Base-by-base conservation (phyloP, 2,888 invertebrate genomes). In the Chrysolina oricalcia region DNA sequence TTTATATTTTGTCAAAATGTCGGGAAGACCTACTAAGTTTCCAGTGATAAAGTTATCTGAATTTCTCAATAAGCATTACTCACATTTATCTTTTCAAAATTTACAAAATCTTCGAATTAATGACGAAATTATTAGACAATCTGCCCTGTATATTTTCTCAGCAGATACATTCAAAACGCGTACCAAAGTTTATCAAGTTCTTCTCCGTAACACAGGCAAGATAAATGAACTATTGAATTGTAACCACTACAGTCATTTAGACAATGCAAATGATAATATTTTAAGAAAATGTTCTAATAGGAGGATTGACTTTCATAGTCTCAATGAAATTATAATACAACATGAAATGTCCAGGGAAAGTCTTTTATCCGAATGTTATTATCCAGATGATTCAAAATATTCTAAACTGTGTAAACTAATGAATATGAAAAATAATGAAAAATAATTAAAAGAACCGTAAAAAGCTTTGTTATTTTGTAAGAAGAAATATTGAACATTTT, bases 1-100 rank as follows among this genome's bases (percentile, higher is more conserved):
- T 6, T 59, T 21, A 27, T 59, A 19, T n/a, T 13, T 23, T 13
- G 15, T 59, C 59, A 59, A 59, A 17, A 59, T 59, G 59, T 27
- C 59, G 23, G 59, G 59, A 15, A 59, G 59, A 59, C 59, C 59
- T 21, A 23, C 23, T 59, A 59, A 59, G 59, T 59, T 59, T 59
- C 59, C 59, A 59, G 59, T 59, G 23, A 8, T 59, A 9, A 21
- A 59, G 15, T 23, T 59, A 21, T n/a, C 59, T 59, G 59, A 59
- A 59, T 59, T 21, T 59, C 59, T 59, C 59, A 59, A 59, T 27
- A 11, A 27, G 59, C 59, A 59, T 59, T 59, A 21, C 23, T 23
- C 59, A 11, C 59, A 59, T 59, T 5, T 59, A 21, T 23, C 59
- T 23, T 59, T 59, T 59, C 5, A 59, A 59, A 21, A 19, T 15